Conservation (phyloP, 2,888 invertebrate genomes). For the Polymixis lichenea region DNA sequence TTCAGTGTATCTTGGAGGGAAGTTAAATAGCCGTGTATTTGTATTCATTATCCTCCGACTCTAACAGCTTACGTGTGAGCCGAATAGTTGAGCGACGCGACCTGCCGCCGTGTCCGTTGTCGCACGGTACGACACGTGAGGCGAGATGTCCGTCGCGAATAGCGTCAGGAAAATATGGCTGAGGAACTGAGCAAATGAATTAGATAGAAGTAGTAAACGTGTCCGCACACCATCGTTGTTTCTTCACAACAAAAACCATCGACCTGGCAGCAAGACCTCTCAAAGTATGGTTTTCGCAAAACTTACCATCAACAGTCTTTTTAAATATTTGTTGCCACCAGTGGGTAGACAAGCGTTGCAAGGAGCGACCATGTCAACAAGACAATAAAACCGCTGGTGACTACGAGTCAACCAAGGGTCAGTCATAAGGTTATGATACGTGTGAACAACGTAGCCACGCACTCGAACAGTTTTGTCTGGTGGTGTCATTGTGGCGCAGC, state of each 20-base stretch:
- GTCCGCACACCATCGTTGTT: not conserved
- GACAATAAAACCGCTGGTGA: no score
- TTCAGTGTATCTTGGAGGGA: constrained; percentile 82
- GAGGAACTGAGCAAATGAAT: not conserved
- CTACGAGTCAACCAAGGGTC: not conserved
- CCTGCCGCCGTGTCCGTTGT: constrained; percentile 49
- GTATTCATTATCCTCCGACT: constrained; percentile 85
- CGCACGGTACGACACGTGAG: constrained; percentile 37
- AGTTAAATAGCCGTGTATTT: constrained; percentile 88
- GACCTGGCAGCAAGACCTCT: not conserved
- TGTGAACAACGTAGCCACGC: constrained; percentile 41
- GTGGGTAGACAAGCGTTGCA: not conserved
- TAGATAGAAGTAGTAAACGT: no score
- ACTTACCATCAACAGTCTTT: not conserved
- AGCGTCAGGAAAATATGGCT: not conserved
- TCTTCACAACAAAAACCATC: not conserved
- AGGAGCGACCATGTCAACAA: not conserved
- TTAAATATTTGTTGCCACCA: not conserved
- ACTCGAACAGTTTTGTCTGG: constrained; percentile 68
- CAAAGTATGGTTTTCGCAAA: not conserved
- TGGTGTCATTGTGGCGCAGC: constrained; percentile 69
- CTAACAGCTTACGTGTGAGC: constrained; percentile 82
- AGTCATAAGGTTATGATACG: constrained; percentile 15
- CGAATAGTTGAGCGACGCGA: constrained; percentile 76
- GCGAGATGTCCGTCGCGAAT: not conserved